Conservation (phyloP, 2,797 vertebrate species). For the Sarcoramphus papa region DNA sequence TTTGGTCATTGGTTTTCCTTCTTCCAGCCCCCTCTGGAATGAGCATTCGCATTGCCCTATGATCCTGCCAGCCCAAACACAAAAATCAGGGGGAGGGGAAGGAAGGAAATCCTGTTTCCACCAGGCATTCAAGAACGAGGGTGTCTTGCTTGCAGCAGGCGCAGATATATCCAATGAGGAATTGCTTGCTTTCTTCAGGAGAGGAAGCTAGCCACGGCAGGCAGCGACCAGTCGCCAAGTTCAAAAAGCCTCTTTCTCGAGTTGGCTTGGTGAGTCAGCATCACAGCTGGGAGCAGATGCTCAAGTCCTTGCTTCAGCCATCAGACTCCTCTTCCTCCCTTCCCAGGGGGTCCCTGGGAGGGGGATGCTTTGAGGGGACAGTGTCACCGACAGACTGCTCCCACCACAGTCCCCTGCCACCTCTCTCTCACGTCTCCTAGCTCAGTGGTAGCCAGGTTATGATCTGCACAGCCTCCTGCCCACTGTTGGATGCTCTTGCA, state of each 20-base stretch:
- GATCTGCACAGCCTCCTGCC: neutral
- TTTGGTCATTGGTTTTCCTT: conserved; percentile 18
- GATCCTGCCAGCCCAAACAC: neutral
- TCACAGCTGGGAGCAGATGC: neutral
- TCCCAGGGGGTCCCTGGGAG: neutral
- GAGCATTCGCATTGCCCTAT: neutral
- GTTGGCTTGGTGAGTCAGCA: neutral
- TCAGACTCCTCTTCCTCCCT: neutral
- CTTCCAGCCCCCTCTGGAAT: neutral
- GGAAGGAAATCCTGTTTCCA: neutral
- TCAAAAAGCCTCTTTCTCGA: neutral
- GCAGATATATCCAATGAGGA: neutral
- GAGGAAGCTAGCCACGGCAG: neutral
- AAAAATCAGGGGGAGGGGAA: neutral
- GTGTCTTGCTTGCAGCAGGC: neutral
- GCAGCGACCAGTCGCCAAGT: neutral
- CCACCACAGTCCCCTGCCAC: neutral
- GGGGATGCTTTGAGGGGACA: neutral
- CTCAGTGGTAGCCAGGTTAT: neutral
- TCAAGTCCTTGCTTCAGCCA: neutral
- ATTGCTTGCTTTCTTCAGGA: neutral
- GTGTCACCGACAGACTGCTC: neutral
- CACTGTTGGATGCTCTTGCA: neutral
- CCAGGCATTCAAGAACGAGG: neutral
- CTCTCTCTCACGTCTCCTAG: neutral